Base-by-base conservation (phyloP, 1,140 invertebrate species). In the Drosophila elegans region DNA sequence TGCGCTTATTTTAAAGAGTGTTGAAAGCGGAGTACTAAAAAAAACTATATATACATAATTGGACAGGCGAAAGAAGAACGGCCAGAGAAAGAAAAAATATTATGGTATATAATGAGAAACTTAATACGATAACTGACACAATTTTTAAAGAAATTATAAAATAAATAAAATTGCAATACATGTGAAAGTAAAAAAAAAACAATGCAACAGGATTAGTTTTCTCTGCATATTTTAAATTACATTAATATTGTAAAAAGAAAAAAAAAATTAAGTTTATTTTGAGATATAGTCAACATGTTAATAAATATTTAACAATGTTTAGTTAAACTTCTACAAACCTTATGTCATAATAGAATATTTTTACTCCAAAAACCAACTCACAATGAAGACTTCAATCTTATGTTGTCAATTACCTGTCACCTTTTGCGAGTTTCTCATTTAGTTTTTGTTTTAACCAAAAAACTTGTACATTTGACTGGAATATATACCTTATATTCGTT, bases 1-100 rank as follows among this genome's bases (percentile, higher is more conserved):
- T 73, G 67, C 73, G 84, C 66, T 88, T 88, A 89, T 63, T 83
- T 88, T 79, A 89, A 84, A 89, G 72, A 80, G 83, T 88, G 83
- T 88, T 88, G 83, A 88, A 88, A 88, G 83, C 80, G 57, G 42
- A 56, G 52, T 38, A 46, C 38, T 32, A 34, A 48, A 78, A 69
- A 45, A 61, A 46, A 46, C 7, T 46, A 46, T 53, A 42, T 25
- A 42, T 25, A 13, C 32, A 53, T 56, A 75, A 75, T 41, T 48
- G 53, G 21, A 13, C 36, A 39, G 39, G 13, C 3, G 16, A 44
- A 46, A 41, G 12, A 42, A 39, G n/a, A 42, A 21, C 2, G 10
- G 21, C 29, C 1, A 10, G 21, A 29, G 39, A 44, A 46, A 21
- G 13, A 42, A 7, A 7, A 9, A 38, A 56, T 56, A 55, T 39